A percentile compares a stretch with the other conserved stretches of the same genome.
These are phyloP conservation scores for Mantis religiosa DNA, from an alignment of 2,888 invertebrate species.

Conservation along the genomic window DNA sequence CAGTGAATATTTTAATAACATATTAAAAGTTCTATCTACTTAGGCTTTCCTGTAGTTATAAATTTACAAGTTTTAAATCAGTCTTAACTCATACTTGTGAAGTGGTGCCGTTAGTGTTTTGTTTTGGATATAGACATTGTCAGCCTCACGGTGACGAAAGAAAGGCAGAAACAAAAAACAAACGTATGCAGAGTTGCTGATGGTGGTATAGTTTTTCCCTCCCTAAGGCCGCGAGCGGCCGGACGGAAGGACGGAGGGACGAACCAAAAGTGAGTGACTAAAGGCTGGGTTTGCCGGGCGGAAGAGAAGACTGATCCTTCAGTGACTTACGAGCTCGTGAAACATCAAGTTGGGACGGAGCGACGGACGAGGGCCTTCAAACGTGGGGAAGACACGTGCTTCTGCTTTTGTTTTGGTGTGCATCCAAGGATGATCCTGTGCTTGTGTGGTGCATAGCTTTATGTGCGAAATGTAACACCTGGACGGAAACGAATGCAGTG, in stretches of 20 bases:
- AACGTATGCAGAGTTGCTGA: neutral
- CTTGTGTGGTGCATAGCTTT: neutral
- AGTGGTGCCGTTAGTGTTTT: no score
- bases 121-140: no score
- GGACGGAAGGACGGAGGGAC: neutral
- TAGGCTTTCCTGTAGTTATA: no score
- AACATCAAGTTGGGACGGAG: neutral
- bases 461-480: neutral
- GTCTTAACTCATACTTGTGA: no score
- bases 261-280: slow-evolving; percentile 12
- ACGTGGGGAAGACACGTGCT: neutral
- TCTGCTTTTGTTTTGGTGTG: neutral
- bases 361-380: neutral
- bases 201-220: neutral
- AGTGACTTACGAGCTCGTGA: slow-evolving; percentile 10
- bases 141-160: no score
- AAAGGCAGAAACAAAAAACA: no score
- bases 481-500: neutral
- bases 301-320: neutral
- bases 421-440: neutral
- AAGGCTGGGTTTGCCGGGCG: neutral
- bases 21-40: no score
- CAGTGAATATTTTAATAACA: no score
- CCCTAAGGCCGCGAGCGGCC: neutral
- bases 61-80: no score